Percentiles rank a stretch among this genome's conserved stretches.
These are phyloP conservation scores for Mus spicilegus DNA, from an alignment of 2,113 vertebrate species.

Conservation along the genomic window DNA sequence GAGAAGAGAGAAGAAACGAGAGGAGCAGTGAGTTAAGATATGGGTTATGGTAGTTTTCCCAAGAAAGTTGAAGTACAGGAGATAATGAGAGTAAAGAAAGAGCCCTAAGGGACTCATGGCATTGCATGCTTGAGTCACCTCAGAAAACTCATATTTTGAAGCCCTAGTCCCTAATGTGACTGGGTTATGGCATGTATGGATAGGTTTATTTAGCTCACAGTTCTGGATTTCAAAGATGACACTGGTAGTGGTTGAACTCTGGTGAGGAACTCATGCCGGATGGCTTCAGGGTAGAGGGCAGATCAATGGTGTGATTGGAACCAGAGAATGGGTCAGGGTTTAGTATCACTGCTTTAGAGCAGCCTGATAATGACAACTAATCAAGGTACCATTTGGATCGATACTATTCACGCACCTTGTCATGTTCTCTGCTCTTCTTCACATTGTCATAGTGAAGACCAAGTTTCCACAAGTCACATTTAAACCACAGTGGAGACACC, in stretches of 20 bases:
- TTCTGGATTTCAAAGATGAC: background rate
- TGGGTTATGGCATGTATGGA: background rate
- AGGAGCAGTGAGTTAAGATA: background rate
- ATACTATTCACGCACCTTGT: background rate
- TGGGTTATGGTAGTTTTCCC: background rate
- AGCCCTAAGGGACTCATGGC: background rate
- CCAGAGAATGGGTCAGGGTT: background rate
- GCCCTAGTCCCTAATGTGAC: background rate
- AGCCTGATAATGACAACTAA: background rate
- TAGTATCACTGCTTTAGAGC: background rate
- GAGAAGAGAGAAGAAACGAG: background rate
- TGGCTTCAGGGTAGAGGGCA: background rate
- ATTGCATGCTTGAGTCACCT: background rate
- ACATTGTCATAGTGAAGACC: background rate
- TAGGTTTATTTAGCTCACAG: background rate
- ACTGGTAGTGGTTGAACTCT: background rate
- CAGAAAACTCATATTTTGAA: background rate
- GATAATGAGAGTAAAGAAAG: background rate
- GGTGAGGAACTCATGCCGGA: background rate
- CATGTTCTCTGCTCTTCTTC: background rate
- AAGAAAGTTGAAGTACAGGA: background rate
- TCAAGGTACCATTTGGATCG: background rate
- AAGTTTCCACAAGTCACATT: background rate
- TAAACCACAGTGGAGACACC: background rate
- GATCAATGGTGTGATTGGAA: background rate